These are phyloP conservation scores for Aphidoletes aphidimyza DNA, from an alignment of 2,888 invertebrate genomes.

Conservation along the genomic window DNA sequence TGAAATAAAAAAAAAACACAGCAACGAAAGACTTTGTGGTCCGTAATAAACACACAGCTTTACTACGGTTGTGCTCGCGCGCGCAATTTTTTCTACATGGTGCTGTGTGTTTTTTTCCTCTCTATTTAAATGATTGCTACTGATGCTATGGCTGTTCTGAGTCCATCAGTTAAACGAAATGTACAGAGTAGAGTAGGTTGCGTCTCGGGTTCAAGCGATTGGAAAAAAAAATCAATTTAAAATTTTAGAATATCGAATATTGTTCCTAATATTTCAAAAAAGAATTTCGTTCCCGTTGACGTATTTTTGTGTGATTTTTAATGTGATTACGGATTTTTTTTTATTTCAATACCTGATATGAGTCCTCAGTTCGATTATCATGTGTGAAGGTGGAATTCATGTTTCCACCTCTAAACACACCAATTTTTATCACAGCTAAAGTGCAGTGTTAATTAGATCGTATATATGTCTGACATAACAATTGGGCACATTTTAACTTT, in stretches of 20 bases:
- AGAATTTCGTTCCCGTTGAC: no score
- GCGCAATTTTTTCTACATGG: neutral
- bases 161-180: slow-evolving; percentile 31
- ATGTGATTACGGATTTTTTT: no score
- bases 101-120: neutral
- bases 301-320: no score
- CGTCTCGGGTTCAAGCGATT: neutral
- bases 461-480: no score
- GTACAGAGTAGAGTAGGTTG: slow-evolving; percentile 40
- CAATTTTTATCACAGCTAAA: no score
- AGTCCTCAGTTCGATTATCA: no score
- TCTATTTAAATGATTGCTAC: slow-evolving; percentile 46
- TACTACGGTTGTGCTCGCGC: neutral
- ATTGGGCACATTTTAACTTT: no score
- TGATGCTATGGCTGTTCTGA: slow-evolving; percentile 1
- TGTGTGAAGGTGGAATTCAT: no score
- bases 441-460: no score
- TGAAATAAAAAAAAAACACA: neutral
- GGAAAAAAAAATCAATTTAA: neutral
- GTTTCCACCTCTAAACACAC: no score
- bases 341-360: no score
- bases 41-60: slow-evolving; percentile 23
- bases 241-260: neutral
- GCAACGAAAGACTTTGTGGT: neutral
- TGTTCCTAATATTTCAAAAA: neutral